Base-by-base conservation (phyloP, 2,888 invertebrate species). In the Nebria salina region DNA sequence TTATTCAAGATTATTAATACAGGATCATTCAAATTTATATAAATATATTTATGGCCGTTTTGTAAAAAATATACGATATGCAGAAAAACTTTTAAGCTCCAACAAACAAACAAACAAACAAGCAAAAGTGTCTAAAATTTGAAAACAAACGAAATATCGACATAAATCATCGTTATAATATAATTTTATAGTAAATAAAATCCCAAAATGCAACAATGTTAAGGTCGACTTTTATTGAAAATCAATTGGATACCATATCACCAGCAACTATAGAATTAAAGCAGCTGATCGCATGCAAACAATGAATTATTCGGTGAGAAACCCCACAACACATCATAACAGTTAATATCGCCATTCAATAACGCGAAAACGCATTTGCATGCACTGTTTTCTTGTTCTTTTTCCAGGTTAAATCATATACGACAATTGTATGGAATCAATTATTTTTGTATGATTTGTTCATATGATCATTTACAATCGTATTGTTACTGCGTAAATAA, bases 201-300 rank as follows among this genome's bases (percentile, higher is more conserved):
- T 54, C 13, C 54, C 6, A 54, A 54, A 54, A 54, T 7, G 7
- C n/a, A 9, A 41, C 66, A 78, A 78, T 78, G 78, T 78, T 78
- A 78, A 78, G 78, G 78, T 78, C 73, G 65, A 73, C 54, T 73
- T 78, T 78, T 78, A 78, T 78, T 73, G 78, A 72, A 73, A 78
- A 78, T 78, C 78, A 78, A 78, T 78, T 65, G 9, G 65, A 25
- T 11, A 8, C 68, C 20, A 9, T 68, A 26, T 26, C 20, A 7
- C 2, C 1, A 54, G 54, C 26, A 20, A 76, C 68, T 65, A 42
- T 34, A 65, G 20, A 76, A 76, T 20, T 76, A 77, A 70, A 77
- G 41, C 77, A 77, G 77, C 77, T 77, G 77, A 77, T 41, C 42
- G 66, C 76, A 76, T 76, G 68, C 76, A 42, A 76, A 68, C 76